phyloP scores from a whole-genome alignment of 2,113 vertebrate genomes.

The Dicaeum eximium region DNA sequence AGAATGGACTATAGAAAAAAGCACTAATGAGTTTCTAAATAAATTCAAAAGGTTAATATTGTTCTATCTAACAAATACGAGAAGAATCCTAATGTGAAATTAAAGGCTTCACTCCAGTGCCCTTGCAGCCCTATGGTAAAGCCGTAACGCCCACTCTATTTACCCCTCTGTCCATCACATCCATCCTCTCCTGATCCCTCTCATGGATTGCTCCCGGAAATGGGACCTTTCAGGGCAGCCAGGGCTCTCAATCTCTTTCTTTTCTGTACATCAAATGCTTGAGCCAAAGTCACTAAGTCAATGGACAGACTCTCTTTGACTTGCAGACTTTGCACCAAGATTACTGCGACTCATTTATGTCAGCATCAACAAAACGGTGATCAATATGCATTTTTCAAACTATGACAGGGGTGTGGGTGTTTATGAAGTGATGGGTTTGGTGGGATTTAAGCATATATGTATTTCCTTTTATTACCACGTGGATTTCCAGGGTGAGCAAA shows the following conservation, averaged over 20 bases:
- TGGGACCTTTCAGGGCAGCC: neutral
- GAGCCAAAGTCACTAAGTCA: neutral
- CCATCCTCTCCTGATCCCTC: neutral
- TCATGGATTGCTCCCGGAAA: fast-evolving
- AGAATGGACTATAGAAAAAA: constrained; percentile 65
- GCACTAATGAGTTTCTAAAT: constrained; percentile 71
- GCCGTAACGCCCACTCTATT: neutral
- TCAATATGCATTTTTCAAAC: neutral
- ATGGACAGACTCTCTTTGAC: neutral
- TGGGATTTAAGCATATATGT: neutral
- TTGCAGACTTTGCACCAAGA: neutral
- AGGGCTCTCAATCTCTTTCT: fast-evolving
- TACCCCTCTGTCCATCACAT: neutral
- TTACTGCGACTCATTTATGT: neutral
- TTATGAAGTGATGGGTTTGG: neutral
- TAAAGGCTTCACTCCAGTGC: constrained; percentile 5
- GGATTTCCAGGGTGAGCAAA: neutral
- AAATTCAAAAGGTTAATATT: constrained; percentile 72
- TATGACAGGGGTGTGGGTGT: neutral
- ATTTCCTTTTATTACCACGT: fast-evolving
- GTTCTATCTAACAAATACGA: constrained; percentile 60
- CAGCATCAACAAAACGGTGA: neutral
- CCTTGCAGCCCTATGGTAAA: neutral
- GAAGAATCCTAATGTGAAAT: constrained; percentile 63
- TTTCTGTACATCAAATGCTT: neutral